Evolutionary conservation across 1,140 invertebrate genomes (phyloP), one percentile per base, ranked within the genome.

Genomic region (Prorops nasuta): DNA sequence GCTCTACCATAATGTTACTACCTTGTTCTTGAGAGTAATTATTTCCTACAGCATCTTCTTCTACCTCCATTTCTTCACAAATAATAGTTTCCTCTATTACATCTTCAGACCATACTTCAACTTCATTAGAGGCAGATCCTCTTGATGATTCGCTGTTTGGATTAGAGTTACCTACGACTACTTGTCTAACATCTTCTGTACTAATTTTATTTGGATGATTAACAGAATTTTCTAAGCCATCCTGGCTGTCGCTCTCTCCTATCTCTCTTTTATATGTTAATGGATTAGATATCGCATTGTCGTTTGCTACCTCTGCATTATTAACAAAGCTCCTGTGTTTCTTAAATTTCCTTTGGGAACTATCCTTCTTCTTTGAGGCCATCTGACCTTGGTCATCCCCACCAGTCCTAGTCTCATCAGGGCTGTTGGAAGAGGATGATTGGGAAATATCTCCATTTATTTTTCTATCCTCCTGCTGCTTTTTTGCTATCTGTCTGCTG

Each of bases 1-100:
- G 58, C 19, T 73, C 67, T 6, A 68, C 42, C 12, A 61, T 46
- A 46, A 65, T 50, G 32, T 53, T 58, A 3, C 46, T 40, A 14
- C 56, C 49, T 20, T 65, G 49, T 14, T 46, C 39, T 34, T 58
- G 24, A 35, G 21, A 54, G 21, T 60, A 66, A 37, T 14, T 40
- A 21, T 39, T 54, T 14, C 57, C 49, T 6, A 51, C 37, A 18
- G 41, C 38, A 17, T 64, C 55, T 17, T 40, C 60, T 46, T 72
- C 68, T 1, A 75, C 63, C 22, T 77, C 72, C 72, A 78, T 73
- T 34, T 71, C 72, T 41, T 76, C 72, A 20, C 72, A 77, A 24
- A 77, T 72, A 40, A 77, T 68, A 1, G 74, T 76, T 44, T 78
- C 76, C 44, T 78, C 74, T 38, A 71, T 67, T 3, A 76, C 61